These are phyloP conservation scores for Bembecia ichneumoniformis DNA, from an alignment of 2,888 invertebrate genomes.

Conservation along the genomic window DNA sequence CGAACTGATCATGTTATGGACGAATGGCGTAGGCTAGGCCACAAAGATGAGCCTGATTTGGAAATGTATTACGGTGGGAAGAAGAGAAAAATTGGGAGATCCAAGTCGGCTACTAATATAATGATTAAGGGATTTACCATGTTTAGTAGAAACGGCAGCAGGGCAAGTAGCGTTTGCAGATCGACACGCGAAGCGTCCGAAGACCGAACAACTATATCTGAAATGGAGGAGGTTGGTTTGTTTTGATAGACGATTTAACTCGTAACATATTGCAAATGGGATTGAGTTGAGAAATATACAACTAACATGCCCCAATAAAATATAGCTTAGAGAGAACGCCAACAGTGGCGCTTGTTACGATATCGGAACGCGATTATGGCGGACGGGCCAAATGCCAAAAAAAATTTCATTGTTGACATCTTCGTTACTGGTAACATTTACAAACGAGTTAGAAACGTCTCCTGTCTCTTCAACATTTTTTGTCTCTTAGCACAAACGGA, in stretches of 20 bases:
- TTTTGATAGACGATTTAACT: background rate
- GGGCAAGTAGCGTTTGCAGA: slow-evolving; percentile 69
- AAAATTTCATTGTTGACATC: slow-evolving; percentile 48
- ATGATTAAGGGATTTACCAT: slow-evolving; percentile 86
- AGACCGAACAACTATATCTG: slow-evolving; percentile 76
- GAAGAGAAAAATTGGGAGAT: slow-evolving; percentile 69
- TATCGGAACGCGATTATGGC: slow-evolving; percentile 28
- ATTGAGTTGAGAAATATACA: slow-evolving; percentile 18
- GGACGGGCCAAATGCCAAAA: slow-evolving; percentile 48
- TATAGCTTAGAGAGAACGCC: slow-evolving; percentile 27
- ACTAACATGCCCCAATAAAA: slow-evolving; percentile 40
- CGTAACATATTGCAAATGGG: background rate
- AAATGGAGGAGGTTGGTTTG: slow-evolving; percentile 75
- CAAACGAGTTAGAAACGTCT: slow-evolving; percentile 28
- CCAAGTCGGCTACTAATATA: slow-evolving; percentile 85
- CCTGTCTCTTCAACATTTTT: background rate
- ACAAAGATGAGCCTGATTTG: slow-evolving; percentile 65
- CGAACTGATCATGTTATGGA: slow-evolving; percentile 91
- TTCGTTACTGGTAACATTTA: slow-evolving; percentile 22
- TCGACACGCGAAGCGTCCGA: slow-evolving; percentile 72
- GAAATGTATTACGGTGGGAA: slow-evolving; percentile 41
- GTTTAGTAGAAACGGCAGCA: slow-evolving; percentile 68
- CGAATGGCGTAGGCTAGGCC: slow-evolving; percentile 84
- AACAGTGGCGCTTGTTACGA: slow-evolving; percentile 27
- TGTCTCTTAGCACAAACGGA: slow-evolving; percentile 22